A percentile compares a stretch with the other conserved stretches of the same genome.
Evolutionary conservation across 1,140 invertebrate genomes (phyloP).

Genomic region (Macrocentrus cingulum): DNA sequence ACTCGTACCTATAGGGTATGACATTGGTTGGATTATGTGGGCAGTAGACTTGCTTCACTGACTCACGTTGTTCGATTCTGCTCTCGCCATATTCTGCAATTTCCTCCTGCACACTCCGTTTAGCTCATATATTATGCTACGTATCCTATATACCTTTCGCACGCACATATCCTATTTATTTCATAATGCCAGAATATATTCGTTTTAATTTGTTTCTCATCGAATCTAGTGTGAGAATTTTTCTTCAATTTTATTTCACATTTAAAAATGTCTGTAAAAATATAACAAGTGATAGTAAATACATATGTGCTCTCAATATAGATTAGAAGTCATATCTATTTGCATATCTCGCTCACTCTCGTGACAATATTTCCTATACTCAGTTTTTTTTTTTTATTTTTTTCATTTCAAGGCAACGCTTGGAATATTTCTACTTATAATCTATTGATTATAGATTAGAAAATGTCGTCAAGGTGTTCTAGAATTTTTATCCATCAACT

Average conservation of each 20-base stretch:
- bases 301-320: not conserved
- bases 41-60: conserved; percentile 2
- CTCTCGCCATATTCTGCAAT: conserved; percentile 13
- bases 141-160: not conserved
- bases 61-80: conserved; percentile 4
- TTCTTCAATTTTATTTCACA: too few relatives aligned
- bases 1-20: not conserved
- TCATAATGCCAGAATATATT: too few relatives aligned
- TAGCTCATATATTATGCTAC: not conserved
- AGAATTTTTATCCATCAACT: too few relatives aligned
- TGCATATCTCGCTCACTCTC: conserved; percentile 38
- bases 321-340: conserved; percentile 25
- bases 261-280: too few relatives aligned
- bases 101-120: not conserved
- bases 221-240: too few relatives aligned
- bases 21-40: conserved; percentile 14
- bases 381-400: conserved; percentile 1
- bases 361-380: conserved; percentile 22
- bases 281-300: too few relatives aligned
- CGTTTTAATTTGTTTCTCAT: too few relatives aligned
- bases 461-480: too few relatives aligned
- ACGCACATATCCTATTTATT: not conserved
- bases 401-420: not conserved
- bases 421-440: not conserved
- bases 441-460: too few relatives aligned